phyloP scores from a whole-genome alignment of 2,797 vertebrate genomes.

The Buceros bicornis region DNA sequence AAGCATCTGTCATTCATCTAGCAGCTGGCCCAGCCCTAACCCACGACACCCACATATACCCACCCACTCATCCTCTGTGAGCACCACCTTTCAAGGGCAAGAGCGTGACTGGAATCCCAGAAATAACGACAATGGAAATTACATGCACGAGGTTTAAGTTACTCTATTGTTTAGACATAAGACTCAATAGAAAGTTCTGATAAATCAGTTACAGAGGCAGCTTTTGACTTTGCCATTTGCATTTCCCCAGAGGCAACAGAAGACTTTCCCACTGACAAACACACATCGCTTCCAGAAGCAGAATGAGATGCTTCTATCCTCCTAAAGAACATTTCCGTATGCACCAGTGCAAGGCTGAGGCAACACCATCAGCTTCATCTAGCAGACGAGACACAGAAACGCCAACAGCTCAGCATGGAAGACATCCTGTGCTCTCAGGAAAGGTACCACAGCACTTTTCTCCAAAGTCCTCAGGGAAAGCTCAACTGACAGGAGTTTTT shows the following conservation, averaged over 20 bases:
- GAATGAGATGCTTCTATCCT: neutral
- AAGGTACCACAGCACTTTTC: accelerated
- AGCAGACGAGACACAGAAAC: neutral
- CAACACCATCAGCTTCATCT: neutral
- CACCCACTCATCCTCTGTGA: neutral
- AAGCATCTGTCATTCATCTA: too few relatives aligned
- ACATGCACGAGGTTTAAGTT: neutral
- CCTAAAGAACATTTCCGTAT: neutral
- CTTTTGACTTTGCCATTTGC: neutral
- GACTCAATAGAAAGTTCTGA: neutral
- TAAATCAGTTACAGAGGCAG: neutral
- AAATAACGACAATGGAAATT: neutral
- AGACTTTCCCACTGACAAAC: accelerated
- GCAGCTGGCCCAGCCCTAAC: too few relatives aligned
- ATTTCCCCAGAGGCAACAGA: neutral
- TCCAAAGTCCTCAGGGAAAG: neutral
- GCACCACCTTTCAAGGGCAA: neutral
- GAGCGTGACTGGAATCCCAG: neutral
- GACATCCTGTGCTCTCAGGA: neutral
- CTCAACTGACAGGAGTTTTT: neutral
- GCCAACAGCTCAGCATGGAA: accelerated
- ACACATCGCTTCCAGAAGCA: accelerated
- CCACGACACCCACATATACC: too few relatives aligned
- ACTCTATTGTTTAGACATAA: neutral
- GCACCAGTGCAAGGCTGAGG: neutral